Base-by-base conservation (phyloP, 2,888 invertebrate genomes). In the Dexiosoma caninum region DNA sequence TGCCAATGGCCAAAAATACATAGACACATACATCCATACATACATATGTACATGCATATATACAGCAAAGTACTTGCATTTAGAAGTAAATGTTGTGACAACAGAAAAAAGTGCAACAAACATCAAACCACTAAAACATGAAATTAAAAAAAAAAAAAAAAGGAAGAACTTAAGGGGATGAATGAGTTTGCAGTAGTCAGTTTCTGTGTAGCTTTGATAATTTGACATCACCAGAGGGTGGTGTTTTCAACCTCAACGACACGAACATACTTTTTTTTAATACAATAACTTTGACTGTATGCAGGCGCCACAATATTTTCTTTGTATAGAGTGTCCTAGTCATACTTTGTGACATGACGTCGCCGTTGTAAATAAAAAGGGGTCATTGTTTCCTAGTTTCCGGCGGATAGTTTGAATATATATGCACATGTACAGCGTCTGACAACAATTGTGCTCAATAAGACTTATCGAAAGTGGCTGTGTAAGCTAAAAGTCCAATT, bases 1-100 rank as follows among this genome's bases (percentile, higher is more conserved):
- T 76, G 71, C 72, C 80, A 67, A 81, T 81, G 80, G 75, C 79
- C 75, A 76, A 80, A 76, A 67, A 53, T 19, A 70, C 23, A 60
- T n/a, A 14, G n/a, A 35, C n/a, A 32, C 7, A 35, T 9, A 19
- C 37, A 27, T 8, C 0, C n/a, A 9, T 21, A 55, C 19, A 16
- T n/a, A n/a, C 19, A 49, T 27, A 53, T 32, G 44, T 14, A 10
- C 46, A 8, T 9, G 42, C 19, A 16, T 1, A 44, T n/a, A n/a
- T n/a, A n/a, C 3, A 5, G 27, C 27, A 51, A 23, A 27, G 12
- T 14, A 46, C 21, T n/a, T 53, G 42, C 10, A 42, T 16, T 2
- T 19, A 1, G 12, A 51, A 57, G 37, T 74, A 27, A 74, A 72
- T 62, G 37, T 74, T 79, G 40, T 64, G 69, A 42, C 60, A 69